These are phyloP conservation scores for Agrypnia vestita DNA, from an alignment of 1,140 invertebrate species.

Conservation along the genomic window DNA sequence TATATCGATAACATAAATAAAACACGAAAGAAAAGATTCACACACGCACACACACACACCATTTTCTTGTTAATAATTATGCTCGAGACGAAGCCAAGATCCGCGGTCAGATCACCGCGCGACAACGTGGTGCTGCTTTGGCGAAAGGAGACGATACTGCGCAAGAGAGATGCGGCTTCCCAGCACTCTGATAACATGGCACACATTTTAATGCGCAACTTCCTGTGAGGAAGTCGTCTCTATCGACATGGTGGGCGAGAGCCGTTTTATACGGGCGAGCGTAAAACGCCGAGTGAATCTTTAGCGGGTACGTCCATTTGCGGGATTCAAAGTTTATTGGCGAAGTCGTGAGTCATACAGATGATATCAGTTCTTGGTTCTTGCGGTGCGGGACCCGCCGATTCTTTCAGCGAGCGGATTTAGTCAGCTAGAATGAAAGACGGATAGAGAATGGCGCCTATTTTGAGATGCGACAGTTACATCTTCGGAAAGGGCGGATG, in stretches of 20 bases:
- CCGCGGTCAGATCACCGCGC: too few species aligned
- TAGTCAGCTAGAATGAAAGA: too few species aligned
- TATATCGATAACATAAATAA: too few species aligned
- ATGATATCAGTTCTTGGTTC: too few species aligned
- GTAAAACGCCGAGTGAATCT: conserved; percentile 24
- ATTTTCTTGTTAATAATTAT: too few species aligned
- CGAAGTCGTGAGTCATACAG: conserved; percentile 8
- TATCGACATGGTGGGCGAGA: not conserved
- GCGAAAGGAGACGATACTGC: conserved; percentile 2
- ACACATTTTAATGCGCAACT: conserved; percentile 47
- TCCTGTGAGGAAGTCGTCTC: conserved; percentile 44
- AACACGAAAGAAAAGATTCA: too few species aligned
- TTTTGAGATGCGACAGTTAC: too few species aligned
- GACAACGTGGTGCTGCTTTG: not conserved
- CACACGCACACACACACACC: too few species aligned
- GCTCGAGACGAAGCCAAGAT: too few species aligned
- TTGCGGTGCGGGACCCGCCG: not conserved
- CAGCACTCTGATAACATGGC: conserved; percentile 24
- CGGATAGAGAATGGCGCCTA: too few species aligned
- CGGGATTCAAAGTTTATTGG: conserved; percentile 10
- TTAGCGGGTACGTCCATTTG: not conserved
- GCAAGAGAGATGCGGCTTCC: conserved; percentile 38
- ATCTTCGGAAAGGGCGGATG: too few species aligned
- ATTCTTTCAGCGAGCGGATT: too few species aligned
- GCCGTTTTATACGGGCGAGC: not conserved